phyloP scores from a whole-genome alignment of 2,113 vertebrate genomes.

The Lathamus discolor region DNA sequence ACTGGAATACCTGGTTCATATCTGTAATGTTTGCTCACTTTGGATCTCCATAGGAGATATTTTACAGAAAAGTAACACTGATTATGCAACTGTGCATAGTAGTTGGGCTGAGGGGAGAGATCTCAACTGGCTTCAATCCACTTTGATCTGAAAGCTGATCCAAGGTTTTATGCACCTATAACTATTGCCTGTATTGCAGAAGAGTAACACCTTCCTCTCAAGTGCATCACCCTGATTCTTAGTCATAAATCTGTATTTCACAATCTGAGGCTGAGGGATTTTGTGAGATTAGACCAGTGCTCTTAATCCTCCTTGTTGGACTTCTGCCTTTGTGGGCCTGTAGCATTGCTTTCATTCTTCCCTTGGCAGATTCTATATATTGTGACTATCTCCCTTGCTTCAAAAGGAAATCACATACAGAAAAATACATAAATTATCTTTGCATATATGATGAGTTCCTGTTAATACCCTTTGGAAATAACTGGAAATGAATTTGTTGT shows the following conservation, averaged over 20 bases:
- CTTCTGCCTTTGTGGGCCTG: background rate
- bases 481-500: background rate
- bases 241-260: background rate
- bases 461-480: background rate
- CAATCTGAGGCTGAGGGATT: background rate
- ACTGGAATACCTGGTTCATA: background rate
- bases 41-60: fast-evolving
- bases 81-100: background rate
- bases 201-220: background rate
- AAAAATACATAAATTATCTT: background rate
- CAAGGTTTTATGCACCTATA: background rate
- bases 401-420: background rate
- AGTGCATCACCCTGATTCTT: background rate
- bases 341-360: background rate
- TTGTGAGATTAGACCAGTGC: background rate
- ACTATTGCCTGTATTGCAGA: background rate
- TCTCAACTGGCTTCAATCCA: background rate
- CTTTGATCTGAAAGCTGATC: background rate
- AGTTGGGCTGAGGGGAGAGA: background rate
- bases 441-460: background rate
- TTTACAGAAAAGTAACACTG: background rate
- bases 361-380: background rate
- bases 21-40: background rate
- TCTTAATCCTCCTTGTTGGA: background rate
- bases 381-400: background rate